phyloP scores from a whole-genome alignment of 2,797 vertebrate genomes.

The Coendou prehensilis region DNA sequence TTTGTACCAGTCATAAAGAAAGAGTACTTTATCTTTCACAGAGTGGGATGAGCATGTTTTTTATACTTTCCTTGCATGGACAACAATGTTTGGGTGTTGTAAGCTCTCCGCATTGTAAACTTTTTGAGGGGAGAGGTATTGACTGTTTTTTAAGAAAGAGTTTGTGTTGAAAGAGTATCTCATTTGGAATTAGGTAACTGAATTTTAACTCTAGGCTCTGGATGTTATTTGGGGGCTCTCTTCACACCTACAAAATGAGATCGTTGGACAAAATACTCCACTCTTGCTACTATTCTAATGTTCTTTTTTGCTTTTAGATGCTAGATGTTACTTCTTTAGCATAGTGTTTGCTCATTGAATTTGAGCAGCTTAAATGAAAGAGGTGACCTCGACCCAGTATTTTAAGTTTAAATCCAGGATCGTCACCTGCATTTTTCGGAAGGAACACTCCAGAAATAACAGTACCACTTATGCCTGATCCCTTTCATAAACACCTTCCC shows the following conservation, averaged over 20 bases:
- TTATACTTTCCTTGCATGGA: neutral
- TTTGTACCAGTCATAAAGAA: slow-evolving; percentile 18
- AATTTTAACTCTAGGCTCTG: neutral
- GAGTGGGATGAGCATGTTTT: neutral
- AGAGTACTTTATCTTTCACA: slow-evolving; percentile 1
- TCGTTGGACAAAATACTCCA: neutral
- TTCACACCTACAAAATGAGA: neutral
- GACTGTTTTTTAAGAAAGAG: neutral
- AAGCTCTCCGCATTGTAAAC: neutral
- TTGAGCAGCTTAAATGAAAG: neutral
- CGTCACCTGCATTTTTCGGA: neutral
- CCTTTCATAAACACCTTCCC: neutral
- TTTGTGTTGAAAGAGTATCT: neutral
- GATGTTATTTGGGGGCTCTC: neutral
- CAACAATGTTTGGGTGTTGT: neutral
- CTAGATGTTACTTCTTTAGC: neutral
- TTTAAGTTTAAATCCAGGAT: slow-evolving; percentile 21
- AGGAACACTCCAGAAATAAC: neutral
- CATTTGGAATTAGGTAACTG: neutral
- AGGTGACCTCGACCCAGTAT: neutral
- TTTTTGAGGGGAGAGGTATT: neutral
- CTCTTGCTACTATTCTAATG: neutral
- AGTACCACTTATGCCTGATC: neutral
- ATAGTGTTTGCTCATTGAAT: neutral
- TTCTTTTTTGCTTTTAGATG: neutral